phyloP scores from a whole-genome alignment of 2,797 vertebrate genomes.

The Cossypha dichroa region DNA sequence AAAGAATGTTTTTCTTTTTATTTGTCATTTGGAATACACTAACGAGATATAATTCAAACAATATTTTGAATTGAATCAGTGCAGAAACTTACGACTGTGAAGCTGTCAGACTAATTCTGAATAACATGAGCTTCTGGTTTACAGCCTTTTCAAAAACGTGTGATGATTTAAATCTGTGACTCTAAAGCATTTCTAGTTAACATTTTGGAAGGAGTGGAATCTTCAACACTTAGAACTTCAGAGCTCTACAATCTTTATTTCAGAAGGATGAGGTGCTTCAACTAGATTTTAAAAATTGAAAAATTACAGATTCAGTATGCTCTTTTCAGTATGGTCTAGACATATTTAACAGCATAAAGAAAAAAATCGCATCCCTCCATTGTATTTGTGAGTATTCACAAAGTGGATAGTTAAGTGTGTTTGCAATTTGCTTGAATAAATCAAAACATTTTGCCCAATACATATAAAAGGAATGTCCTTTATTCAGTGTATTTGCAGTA shows the following conservation, averaged over 20 bases:
- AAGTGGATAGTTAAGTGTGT: background rate
- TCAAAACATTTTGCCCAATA: background rate
- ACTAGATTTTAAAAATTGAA: background rate
- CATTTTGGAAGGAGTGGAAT: background rate
- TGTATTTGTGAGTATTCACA: background rate
- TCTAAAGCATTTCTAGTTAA: background rate
- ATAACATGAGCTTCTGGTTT: constrained; percentile 38
- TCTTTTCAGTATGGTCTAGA: background rate
- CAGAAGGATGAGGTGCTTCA: background rate
- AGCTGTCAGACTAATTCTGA: constrained; percentile 39
- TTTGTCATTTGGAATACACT: constrained; percentile 11
- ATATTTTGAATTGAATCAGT: constrained; percentile 42
- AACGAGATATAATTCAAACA: background rate
- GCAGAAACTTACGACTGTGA: background rate
- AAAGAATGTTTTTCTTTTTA: background rate
- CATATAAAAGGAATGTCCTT: background rate
- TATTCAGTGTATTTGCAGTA: background rate
- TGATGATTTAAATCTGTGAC: background rate
- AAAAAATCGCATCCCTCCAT: background rate
- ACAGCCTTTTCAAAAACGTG: background rate
- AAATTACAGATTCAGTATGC: background rate
- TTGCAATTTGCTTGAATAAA: background rate
- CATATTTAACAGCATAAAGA: background rate
- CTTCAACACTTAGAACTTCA: background rate
- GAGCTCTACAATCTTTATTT: background rate